A percentile compares a stretch with the other conserved stretches of the same genome.
Conservation (phyloP, 2,888 invertebrate genomes). For the Anarsia innoxiella region DNA sequence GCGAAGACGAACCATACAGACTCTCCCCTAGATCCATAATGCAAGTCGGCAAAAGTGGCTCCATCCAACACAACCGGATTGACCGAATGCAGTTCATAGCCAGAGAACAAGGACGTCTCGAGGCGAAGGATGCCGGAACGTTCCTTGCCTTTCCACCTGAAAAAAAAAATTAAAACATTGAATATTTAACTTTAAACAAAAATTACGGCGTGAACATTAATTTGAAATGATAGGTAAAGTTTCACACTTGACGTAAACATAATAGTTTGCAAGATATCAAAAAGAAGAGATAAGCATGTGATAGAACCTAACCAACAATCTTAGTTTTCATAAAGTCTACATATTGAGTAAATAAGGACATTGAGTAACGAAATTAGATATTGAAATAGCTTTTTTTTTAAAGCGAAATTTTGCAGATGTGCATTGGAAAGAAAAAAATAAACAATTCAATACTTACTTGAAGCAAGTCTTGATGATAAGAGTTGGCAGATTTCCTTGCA, state of each 20-base stretch:
- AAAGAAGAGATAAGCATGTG: no score
- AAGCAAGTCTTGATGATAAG: constrained; percentile 79
- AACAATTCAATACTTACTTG: constrained; percentile 67
- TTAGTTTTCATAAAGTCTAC: no score
- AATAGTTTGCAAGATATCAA: not conserved
- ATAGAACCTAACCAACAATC: no score
- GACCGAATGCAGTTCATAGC: constrained; percentile 75
- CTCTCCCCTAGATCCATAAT: constrained; percentile 76
- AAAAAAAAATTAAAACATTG: constrained; percentile 14
- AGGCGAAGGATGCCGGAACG: constrained; percentile 77
- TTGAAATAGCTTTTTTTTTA: no score
- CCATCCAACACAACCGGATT: constrained; percentile 72
- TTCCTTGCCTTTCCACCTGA: constrained; percentile 76
- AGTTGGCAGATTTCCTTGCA: constrained; percentile 79
- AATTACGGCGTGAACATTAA: not conserved
- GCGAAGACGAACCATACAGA: constrained; percentile 80
- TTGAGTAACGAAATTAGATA: no score
- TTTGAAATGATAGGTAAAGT: not conserved
- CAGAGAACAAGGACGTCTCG: constrained; percentile 78
- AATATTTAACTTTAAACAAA: not conserved
- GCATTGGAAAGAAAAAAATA: no score
- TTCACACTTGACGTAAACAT: constrained; percentile 6
- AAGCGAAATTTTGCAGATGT: no score
- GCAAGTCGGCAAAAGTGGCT: constrained; percentile 74
- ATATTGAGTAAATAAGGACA: no score